Evolutionary conservation across 35 echinoderm and acorn worm species (phyloP), one percentile per base, ranked within the genome.

Genomic region (Apostichopus parvimensis): DNA sequence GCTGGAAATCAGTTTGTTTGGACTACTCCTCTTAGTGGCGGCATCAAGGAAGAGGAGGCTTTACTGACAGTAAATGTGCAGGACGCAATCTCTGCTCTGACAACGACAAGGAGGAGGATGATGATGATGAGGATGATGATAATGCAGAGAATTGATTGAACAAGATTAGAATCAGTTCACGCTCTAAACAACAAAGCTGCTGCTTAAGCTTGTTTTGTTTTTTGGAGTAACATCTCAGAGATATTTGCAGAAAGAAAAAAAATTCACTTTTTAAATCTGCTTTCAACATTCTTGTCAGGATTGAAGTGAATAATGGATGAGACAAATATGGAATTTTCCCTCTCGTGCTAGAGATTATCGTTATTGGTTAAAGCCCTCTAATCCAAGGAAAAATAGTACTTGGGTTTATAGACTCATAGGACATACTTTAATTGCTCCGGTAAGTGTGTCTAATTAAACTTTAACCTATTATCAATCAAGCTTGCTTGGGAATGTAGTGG

Each of bases 81-180:
- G 28, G 55, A 58, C 54, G 57, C 81, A 84, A 23, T 84, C 81
- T 84, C 81, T 58, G 55, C 81, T 84, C 5, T 22, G 53, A 58
- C 9, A 18, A 55, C 17, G 17, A 58, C 18, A 53, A 54, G 10
- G 15, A 57, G 10, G 54, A 57, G 57, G 54, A 57, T 57, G 17
- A 84, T 84, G 54, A 83, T 82, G 54, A 83, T 83, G 28, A 55
- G 55, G 8, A 83, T 55, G 52, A 84, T 84, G 81, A 84, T 84
- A 11, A 58, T 58, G 81, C n/a, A 84, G 54, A 20, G 81, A 58
- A 59, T 84, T 84, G 81, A 84, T 84, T 84, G 54, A 84, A 84
- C 57, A 21, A 84, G 81, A 84, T 84, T 25, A 60, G 17, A n/a
- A 84, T 84, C 81, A 84, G 78, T 80, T 80, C 52, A 55, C 5